A percentile compares a stretch with the other conserved stretches of the same genome.
phyloP scores from a whole-genome alignment of 2,888 invertebrate genomes.

The Gerris lacustris region DNA sequence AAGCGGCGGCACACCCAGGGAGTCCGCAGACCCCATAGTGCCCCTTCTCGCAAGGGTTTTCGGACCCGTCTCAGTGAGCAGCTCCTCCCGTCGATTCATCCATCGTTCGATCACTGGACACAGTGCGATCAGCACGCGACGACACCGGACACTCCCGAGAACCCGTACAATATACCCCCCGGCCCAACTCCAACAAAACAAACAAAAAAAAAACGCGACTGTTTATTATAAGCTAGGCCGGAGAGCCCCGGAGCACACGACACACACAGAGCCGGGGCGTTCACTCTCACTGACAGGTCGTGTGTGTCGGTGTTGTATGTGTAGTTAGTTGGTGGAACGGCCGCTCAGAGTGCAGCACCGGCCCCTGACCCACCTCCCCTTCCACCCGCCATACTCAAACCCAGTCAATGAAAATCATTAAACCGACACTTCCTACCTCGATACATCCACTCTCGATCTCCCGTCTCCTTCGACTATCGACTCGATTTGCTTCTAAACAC shows the following conservation, averaged over 20 bases:
- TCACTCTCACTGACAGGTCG: background rate
- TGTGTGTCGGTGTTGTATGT: background rate
- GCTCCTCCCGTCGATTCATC: background rate
- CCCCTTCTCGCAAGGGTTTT: background rate
- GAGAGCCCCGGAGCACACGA: background rate
- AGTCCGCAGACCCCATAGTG: slow-evolving; percentile 9
- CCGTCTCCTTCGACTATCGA: background rate
- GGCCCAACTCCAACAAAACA: background rate
- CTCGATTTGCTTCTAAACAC: too few relatives aligned
- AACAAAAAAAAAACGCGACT: background rate
- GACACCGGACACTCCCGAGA: background rate
- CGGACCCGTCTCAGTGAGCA: background rate
- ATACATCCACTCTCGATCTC: background rate
- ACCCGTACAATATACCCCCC: background rate
- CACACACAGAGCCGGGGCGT: background rate
- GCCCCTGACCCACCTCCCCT: background rate
- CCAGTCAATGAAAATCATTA: slow-evolving; percentile 5
- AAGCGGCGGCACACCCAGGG: slow-evolving; percentile 8
- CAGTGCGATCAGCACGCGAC: background rate
- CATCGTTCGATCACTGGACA: background rate
- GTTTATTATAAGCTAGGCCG: slow-evolving; percentile 3
- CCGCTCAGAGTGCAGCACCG: background rate
- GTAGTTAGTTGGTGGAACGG: background rate
- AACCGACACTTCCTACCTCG: slow-evolving; percentile 1
- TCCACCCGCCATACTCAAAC: background rate